Conservation (phyloP, 2,797 vertebrate species). For the Molossus molossus region DNA sequence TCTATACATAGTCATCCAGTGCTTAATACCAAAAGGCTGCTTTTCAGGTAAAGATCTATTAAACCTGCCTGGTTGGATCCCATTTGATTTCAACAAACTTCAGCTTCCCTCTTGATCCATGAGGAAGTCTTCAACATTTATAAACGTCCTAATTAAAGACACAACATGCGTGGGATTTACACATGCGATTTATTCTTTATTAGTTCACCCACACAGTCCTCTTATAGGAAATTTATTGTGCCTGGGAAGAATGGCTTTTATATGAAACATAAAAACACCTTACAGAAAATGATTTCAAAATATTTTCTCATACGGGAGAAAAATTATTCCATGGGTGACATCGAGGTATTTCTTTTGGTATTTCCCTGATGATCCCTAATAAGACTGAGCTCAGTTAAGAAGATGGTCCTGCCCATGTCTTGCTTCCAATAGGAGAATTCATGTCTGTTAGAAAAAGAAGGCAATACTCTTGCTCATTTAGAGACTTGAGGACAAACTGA, state of each 20-base stretch:
- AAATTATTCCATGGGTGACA: neutral
- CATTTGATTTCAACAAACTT: slow-evolving; percentile 8
- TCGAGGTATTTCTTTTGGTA: neutral
- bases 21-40: neutral
- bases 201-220: neutral
- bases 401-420: neutral
- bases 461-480: neutral
- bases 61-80: neutral
- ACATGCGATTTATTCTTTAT: neutral
- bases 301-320: neutral
- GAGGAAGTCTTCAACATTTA: neutral
- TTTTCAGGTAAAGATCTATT: neutral
- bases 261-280: neutral
- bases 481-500: neutral
- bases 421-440: neutral
- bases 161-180: neutral
- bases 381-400: neutral
- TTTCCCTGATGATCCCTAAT: neutral
- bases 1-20: neutral
- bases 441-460: neutral
- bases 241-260: neutral
- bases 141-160: neutral
- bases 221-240: neutral
- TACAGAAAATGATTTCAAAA: neutral
- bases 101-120: neutral